Percentiles rank a stretch among this genome's conserved stretches.
phyloP scores from a whole-genome alignment of 2,888 invertebrate genomes.

The Entomobrya multifasciata region DNA sequence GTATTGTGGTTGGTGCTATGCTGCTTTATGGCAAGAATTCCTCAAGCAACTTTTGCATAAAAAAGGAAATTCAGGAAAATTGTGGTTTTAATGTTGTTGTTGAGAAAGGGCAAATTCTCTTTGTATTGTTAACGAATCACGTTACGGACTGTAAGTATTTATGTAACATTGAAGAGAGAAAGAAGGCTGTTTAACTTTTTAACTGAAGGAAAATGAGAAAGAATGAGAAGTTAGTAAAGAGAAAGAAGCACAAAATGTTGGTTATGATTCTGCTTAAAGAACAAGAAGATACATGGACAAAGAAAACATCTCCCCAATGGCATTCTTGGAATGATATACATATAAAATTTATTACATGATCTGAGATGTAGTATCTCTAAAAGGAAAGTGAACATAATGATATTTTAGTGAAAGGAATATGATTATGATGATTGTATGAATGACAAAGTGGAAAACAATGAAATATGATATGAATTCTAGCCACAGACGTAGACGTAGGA shows the following conservation, averaged over 20 bases:
- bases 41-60: background rate
- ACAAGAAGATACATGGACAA: background rate
- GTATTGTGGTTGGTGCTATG: no score
- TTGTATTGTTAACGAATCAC: slow-evolving; percentile 12
- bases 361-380: background rate
- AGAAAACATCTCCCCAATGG: background rate
- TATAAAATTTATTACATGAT: background rate
- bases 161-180: background rate
- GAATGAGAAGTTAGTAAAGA: background rate
- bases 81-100: slow-evolving; percentile 14
- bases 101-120: slow-evolving; percentile 14
- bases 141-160: background rate
- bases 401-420: background rate
- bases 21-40: no score
- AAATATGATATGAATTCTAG: background rate
- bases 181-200: slow-evolving; percentile 11
- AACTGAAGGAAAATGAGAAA: background rate
- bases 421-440: background rate
- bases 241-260: background rate
- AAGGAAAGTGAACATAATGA: slow-evolving; percentile 14
- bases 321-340: background rate
- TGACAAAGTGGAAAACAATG: background rate
- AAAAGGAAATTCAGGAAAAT: slow-evolving; percentile 24
- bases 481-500: background rate
- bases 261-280: background rate